Evolutionary conservation across 1,140 invertebrate species (phyloP).

Genomic region (Homalodisca vitripennis): DNA sequence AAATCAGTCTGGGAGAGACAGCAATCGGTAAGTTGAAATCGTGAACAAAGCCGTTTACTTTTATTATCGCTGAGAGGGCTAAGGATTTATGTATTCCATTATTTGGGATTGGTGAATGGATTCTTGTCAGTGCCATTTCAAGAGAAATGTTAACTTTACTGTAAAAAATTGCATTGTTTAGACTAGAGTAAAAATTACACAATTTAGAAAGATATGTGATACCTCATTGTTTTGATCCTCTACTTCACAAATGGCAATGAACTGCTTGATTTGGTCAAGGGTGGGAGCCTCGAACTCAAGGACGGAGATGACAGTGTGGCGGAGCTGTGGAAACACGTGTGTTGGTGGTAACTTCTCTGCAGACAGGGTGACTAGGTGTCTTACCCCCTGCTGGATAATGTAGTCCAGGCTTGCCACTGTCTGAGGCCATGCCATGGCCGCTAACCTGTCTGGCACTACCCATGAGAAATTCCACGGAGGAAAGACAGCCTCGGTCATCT

Average conservation of each 20-base stretch:
- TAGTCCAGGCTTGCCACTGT: conserved; percentile 57
- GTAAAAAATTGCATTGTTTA: too few relatives aligned
- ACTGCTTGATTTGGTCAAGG: conserved; percentile 62
- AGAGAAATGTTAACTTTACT: too few relatives aligned
- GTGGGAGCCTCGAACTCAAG: conserved; percentile 66
- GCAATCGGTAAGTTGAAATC: too few relatives aligned
- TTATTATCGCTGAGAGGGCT: too few relatives aligned
- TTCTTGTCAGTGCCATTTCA: too few relatives aligned
- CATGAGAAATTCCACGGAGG: conserved; percentile 60
- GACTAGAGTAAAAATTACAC: too few relatives aligned
- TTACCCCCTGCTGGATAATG: conserved; percentile 54
- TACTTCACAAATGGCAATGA: conserved; percentile 61
- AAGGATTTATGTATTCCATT: too few relatives aligned
- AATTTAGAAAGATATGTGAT: too few relatives aligned
- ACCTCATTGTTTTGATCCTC: conserved; percentile 52
- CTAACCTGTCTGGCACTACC: conserved; percentile 57
- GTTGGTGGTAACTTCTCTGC: conserved; percentile 58
- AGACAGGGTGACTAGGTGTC: conserved; percentile 59
- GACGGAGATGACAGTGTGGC: conserved; percentile 60
- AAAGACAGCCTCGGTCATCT: conserved; percentile 16
- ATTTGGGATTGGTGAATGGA: too few relatives aligned
- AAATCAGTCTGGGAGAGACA: too few relatives aligned
- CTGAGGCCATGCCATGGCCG: conserved; percentile 63
- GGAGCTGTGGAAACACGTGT: conserved; percentile 48
- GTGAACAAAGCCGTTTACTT: too few relatives aligned